phyloP scores from a whole-genome alignment of 2,113 vertebrate species.

The western clawed frog (Xenopus tropicalis) region UCB_Xtro_10.0 CM004445.2:67551501-67552000 shows the following conservation, averaged over 20 bases:
- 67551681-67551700: slow-evolving; percentile 99
- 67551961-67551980: too few relatives aligned
- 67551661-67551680: slow-evolving; percentile 99
- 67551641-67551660: slow-evolving; percentile 99
- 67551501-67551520: slow-evolving; percentile 97
- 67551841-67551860: neutral
- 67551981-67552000: too few relatives aligned
- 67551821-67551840: slow-evolving; percentile 50
- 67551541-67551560: slow-evolving; percentile 99
- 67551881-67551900: too few relatives aligned
- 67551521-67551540: slow-evolving; percentile 99
- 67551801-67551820: slow-evolving; percentile 78
- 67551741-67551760: slow-evolving; percentile 95
- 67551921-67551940: too few relatives aligned
- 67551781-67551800: slow-evolving; percentile 86
- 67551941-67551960: too few relatives aligned
- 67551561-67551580: slow-evolving; percentile 99
- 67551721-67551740: slow-evolving; percentile 88
- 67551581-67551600: slow-evolving; percentile 95
- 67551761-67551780: slow-evolving; percentile 93
- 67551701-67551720: slow-evolving; percentile 98
- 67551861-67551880: neutral
- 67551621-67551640: slow-evolving; percentile 99
- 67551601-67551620: slow-evolving; percentile 97
- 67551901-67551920: too few relatives aligned